Conservation (phyloP, 2,797 vertebrate genomes). For the Melanotaenia trifasciata region DNA sequence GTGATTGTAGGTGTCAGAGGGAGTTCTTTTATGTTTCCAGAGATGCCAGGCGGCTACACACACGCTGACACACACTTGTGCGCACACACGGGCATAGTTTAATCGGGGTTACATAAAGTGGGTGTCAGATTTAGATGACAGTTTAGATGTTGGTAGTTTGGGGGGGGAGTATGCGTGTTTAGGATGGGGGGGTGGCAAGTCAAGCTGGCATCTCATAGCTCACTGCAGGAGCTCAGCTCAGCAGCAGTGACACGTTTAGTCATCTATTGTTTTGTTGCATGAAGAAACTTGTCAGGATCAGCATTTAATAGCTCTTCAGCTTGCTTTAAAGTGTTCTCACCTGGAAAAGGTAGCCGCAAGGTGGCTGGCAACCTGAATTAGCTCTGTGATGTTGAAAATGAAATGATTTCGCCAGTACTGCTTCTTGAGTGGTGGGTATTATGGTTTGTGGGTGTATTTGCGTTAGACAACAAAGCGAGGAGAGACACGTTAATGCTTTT, state of each 20-base stretch:
- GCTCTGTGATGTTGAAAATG: constrained; percentile 82
- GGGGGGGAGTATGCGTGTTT: constrained; percentile 56
- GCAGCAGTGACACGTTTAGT: constrained; percentile 78
- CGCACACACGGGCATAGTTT: constrained; percentile 60
- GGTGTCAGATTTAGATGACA: constrained; percentile 84
- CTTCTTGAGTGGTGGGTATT: constrained; percentile 55
- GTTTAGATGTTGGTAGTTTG: constrained; percentile 78
- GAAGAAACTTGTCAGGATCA: constrained; percentile 85
- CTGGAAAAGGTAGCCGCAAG: constrained; percentile 82
- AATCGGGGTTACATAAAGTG: constrained; percentile 86
- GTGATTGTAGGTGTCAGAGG: constrained; percentile 81
- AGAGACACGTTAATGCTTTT: constrained; percentile 33
- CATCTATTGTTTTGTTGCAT: constrained; percentile 83
- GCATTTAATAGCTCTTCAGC: constrained; percentile 80
- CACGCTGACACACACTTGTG: constrained; percentile 47
- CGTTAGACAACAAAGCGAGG: constrained; percentile 41
- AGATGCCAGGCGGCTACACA: constrained; percentile 76
- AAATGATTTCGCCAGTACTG: constrained; percentile 63
- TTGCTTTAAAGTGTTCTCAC: constrained; percentile 81
- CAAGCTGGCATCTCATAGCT: constrained; percentile 66
- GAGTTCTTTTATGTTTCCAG: constrained; percentile 76
- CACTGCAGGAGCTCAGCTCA: constrained; percentile 71
- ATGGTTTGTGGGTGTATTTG: constrained; percentile 46
- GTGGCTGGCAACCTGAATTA: constrained; percentile 81
- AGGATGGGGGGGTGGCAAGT: constrained; percentile 30